Evolutionary conservation across 2,113 vertebrate species (phyloP).

Genomic region (Nothoprocta perdicaria): DNA sequence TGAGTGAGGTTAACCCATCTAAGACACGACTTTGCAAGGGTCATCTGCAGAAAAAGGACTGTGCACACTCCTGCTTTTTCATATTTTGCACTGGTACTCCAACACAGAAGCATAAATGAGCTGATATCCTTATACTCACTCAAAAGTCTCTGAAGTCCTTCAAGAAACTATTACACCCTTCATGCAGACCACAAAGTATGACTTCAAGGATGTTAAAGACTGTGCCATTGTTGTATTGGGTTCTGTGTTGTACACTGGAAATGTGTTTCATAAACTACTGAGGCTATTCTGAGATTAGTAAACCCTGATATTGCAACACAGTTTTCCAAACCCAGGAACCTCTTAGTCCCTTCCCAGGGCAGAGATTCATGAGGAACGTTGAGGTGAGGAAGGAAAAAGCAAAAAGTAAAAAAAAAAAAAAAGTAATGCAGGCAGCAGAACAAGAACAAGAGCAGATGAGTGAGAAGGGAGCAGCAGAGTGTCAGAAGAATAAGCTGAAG

Average conservation of each 20-base stretch:
- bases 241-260: not conserved
- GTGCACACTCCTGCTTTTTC: not conserved
- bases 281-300: not conserved
- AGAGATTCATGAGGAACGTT: no score
- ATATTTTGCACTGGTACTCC: not conserved
- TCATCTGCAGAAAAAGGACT: not conserved
- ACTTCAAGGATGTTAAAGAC: not conserved
- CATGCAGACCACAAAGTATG: not conserved
- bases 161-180: not conserved
- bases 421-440: not conserved
- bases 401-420: not conserved
- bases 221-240: not conserved
- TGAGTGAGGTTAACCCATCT: not conserved
- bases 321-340: no score
- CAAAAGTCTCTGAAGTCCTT: not conserved
- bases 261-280: not conserved
- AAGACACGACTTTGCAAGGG: not conserved
- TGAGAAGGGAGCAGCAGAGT: not conserved
- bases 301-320: not conserved
- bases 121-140: not conserved
- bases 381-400: not conserved
- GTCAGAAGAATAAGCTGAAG: not conserved
- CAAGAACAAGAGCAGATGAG: not conserved
- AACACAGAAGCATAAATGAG: not conserved
- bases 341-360: no score